Evolutionary conservation across 2,113 vertebrate genomes (phyloP).

Genomic region (Tetrax tetrax): DNA sequence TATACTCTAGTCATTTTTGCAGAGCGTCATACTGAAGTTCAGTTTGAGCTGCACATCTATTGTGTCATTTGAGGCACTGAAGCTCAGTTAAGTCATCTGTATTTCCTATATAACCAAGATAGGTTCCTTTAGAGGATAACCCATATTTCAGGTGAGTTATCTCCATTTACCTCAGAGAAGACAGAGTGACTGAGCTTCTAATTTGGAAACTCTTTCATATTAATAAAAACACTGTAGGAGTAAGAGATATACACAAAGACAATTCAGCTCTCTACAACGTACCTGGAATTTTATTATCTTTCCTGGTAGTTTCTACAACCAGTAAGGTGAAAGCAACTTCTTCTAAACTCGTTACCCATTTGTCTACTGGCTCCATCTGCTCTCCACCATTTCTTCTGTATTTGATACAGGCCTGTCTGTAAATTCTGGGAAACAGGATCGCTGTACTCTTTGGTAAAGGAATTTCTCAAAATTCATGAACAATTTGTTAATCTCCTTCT

Average conservation of each 20-base stretch:
- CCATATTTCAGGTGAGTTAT: background rate
- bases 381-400: background rate
- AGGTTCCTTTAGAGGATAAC: background rate
- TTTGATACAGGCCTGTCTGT: background rate
- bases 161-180: background rate
- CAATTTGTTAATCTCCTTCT: background rate
- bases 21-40: background rate
- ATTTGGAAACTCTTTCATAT: background rate
- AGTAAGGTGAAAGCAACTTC: background rate
- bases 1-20: background rate
- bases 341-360: background rate
- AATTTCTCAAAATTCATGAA: background rate
- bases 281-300: background rate
- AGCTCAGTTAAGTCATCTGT: background rate
- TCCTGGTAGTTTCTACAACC: background rate
- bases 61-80: background rate
- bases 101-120: background rate
- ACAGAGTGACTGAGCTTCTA: background rate
- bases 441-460: background rate
- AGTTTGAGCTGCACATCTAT: background rate
- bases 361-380: background rate
- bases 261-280: background rate
- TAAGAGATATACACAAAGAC: background rate
- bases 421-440: background rate
- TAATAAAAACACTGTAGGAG: background rate